phyloP scores from a whole-genome alignment of 2,797 vertebrate genomes.

The Sphaeramia orbicularis region DNA sequence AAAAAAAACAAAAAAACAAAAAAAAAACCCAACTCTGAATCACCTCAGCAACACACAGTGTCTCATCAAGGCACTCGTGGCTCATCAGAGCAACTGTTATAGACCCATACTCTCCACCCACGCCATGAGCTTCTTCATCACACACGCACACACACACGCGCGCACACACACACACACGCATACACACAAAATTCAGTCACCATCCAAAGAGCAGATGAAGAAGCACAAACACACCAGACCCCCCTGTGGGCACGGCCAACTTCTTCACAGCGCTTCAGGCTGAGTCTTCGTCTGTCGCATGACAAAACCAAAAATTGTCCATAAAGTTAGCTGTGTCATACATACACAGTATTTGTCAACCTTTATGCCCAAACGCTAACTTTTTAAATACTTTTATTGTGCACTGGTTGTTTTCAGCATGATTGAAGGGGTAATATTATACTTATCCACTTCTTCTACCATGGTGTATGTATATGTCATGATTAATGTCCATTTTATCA shows the following conservation, averaged over 20 bases:
- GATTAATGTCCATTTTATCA: too few species aligned
- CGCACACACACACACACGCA: slow-evolving; percentile 9
- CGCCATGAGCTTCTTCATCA: slow-evolving; percentile 14
- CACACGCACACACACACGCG: not conserved
- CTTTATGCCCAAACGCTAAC: too few species aligned
- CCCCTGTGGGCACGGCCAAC: slow-evolving; percentile 38
- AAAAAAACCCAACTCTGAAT: slow-evolving; percentile 57
- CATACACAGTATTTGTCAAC: not conserved
- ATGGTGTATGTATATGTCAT: too few species aligned
- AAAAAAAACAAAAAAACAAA: slow-evolving; percentile 14
- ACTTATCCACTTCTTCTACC: too few species aligned
- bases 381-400: too few species aligned
- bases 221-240: slow-evolving; percentile 49
- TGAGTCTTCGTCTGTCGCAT: slow-evolving; percentile 54
- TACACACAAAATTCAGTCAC: slow-evolving; percentile 25
- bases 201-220: slow-evolving; percentile 56
- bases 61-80: slow-evolving; percentile 42
- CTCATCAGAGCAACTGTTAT: slow-evolving; percentile 65
- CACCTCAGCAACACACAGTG: slow-evolving; percentile 46
- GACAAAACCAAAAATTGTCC: slow-evolving; percentile 31
- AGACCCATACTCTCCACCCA: slow-evolving; percentile 49
- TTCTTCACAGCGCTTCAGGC: slow-evolving; percentile 46
- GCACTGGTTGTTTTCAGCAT: too few species aligned
- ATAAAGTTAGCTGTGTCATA: slow-evolving; percentile 15
- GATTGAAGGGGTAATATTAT: too few species aligned